A percentile compares a stretch with the other conserved stretches of the same genome.
These are phyloP conservation scores for Ellobius talpinus DNA, from an alignment of 2,113 vertebrate genomes.

Conservation along the genomic window DNA sequence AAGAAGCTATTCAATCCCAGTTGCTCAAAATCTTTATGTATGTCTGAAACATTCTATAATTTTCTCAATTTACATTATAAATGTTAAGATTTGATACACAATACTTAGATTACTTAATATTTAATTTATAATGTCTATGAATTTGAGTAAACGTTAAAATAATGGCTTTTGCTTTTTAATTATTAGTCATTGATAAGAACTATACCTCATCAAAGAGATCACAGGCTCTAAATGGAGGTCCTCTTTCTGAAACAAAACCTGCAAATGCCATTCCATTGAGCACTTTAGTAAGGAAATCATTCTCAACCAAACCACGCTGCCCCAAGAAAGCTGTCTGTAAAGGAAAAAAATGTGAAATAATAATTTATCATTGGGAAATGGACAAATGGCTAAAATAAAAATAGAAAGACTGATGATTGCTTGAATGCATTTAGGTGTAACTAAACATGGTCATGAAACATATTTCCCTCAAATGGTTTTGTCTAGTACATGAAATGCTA, in stretches of 20 bases:
- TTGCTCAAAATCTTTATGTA: conserved; percentile 32
- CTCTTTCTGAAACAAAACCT: conserved; percentile 98
- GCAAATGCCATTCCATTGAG: conserved; percentile 99
- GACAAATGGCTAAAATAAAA: conserved; percentile 62
- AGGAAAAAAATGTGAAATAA: conserved; percentile 69
- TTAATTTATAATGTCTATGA: conserved; percentile 48
- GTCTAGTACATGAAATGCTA: conserved; percentile 36
- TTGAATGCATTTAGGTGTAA: conserved; percentile 24
- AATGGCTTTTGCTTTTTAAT: conserved; percentile 54
- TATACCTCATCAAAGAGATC: conserved; percentile 99
- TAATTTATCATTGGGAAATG: conserved; percentile 68
- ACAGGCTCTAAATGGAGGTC: conserved; percentile 95
- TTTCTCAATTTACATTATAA: conserved; percentile 47
- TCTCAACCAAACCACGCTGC: conserved; percentile 97
- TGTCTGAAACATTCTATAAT: conserved; percentile 37
- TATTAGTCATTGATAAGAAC: conserved; percentile 51
- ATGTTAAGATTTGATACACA: neutral
- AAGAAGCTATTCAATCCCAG: conserved; percentile 50
- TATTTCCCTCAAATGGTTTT: neutral
- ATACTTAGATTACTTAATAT: conserved; percentile 49
- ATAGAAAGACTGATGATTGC: neutral
- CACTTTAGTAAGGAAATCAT: conserved; percentile 98
- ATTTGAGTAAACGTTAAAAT: conserved; percentile 47
- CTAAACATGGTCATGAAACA: conserved; percentile 1
- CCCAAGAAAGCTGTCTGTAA: conserved; percentile 96